phyloP scores from a whole-genome alignment of 2,113 vertebrate species.

The Tachuris rubrigastra region DNA sequence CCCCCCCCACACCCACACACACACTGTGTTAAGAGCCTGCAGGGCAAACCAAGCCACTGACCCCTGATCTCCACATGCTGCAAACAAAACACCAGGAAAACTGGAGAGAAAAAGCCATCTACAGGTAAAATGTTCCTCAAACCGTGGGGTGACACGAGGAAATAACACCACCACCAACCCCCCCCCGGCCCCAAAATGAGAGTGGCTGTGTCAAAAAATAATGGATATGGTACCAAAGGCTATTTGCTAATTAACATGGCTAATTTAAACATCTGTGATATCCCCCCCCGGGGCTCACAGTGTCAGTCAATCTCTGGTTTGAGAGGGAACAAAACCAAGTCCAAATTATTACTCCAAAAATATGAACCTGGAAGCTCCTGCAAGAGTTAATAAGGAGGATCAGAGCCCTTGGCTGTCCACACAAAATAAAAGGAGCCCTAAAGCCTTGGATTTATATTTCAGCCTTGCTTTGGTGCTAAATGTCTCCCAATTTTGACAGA shows the following conservation, averaged over 20 bases:
- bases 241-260: background rate
- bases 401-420: background rate
- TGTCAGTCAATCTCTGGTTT: background rate
- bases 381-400: background rate
- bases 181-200: background rate
- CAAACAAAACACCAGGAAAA: background rate
- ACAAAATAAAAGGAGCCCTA: background rate
- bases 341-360: background rate
- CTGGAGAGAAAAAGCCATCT: background rate
- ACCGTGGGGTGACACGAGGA: background rate
- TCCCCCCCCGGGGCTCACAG: background rate
- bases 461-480: background rate
- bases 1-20: too few relatives aligned
- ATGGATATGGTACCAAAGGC: background rate
- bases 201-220: background rate
- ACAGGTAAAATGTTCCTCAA: background rate
- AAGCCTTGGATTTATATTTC: background rate
- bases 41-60: background rate
- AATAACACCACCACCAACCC: background rate
- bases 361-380: background rate
- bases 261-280: background rate
- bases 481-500: background rate
- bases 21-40: background rate
- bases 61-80: background rate
- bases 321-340: background rate